Base-by-base conservation (phyloP, 1,140 invertebrate genomes). In the Drosophila rhopaloa region DNA sequence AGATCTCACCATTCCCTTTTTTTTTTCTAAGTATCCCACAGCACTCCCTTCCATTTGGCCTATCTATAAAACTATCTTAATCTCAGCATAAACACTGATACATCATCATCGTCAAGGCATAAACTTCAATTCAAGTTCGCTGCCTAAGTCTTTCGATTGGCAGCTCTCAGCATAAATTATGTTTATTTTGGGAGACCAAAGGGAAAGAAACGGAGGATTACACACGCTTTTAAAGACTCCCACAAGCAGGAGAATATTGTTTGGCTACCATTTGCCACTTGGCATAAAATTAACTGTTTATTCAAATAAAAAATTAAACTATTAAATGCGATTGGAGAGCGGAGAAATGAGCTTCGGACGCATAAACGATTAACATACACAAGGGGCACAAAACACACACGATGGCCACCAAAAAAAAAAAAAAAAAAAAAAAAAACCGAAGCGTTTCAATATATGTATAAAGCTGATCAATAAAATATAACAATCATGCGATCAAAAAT, bases 241-340 rank as follows among this genome's bases (percentile, higher is more conserved):
- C 73, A 76, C 73, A 76, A 56, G 16, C 35, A 48, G 38, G 16
- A 55, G 40, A 61, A 41, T 9, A 44, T 27, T 47, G 13, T n/a
- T n/a, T 51, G 48, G 51, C 35, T 81, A 71, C 79, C 79, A 65
- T 62, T 72, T 76, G 80, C 82, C 81, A 86, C 80, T 84, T 89
- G 76, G 85, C 85, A 90, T 90, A 84, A 89, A 72, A 90, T 89
- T 78, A 84, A 90, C 84, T 90, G 84, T 90, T 89, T 70, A 90
- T 89, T 76, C 85, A 73, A 81, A 89, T 84, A 88, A 89, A 88
- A 88, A 88, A 89, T 90, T 90, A 89, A 84, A 89, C 84, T 81
- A 89, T 89, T 84, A 61, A 88, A 83, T 78, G 55, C 32, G 11
- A 32, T 56, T 50, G 51, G n/a, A 43, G 53, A 40, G 60, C 19